Conservation (phyloP, 1,140 invertebrate species). For the Procambarus clarkii region DNA sequence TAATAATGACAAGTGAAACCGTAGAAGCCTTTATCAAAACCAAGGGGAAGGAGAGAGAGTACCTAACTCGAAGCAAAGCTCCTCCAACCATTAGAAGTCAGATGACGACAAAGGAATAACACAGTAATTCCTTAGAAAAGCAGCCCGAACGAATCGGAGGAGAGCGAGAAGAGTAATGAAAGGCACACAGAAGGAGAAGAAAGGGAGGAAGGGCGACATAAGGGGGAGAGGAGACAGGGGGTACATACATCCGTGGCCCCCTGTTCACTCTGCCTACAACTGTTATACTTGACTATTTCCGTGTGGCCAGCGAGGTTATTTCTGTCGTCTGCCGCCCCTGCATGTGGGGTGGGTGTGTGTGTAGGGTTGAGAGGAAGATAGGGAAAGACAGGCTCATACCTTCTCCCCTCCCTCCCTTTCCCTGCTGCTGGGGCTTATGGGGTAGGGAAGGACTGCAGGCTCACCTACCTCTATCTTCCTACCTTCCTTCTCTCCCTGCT, state of each 20-base stretch:
- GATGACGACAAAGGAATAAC: too few species aligned
- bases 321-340: conserved; percentile 30
- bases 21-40: too few species aligned
- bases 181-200: background rate
- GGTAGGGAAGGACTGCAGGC: too few species aligned
- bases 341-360: background rate
- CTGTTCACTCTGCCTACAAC: background rate
- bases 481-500: background rate
- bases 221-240: background rate
- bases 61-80: too few species aligned
- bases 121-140: too few species aligned
- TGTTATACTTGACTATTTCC: conserved; percentile 49
- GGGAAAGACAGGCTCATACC: background rate
- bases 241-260: background rate
- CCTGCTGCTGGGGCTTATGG: too few species aligned
- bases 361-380: too few species aligned
- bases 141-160: too few species aligned
- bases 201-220: background rate
- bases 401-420: background rate
- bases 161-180: background rate
- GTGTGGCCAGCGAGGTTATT: conserved; percentile 33
- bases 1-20: too few species aligned
- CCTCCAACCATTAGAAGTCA: too few species aligned
- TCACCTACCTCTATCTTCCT: background rate
- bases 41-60: too few species aligned